Evolutionary conservation across 2,797 vertebrate species (phyloP), one percentile per base, ranked within the genome.

Genomic region (Macrochelys suwanniensis): DNA sequence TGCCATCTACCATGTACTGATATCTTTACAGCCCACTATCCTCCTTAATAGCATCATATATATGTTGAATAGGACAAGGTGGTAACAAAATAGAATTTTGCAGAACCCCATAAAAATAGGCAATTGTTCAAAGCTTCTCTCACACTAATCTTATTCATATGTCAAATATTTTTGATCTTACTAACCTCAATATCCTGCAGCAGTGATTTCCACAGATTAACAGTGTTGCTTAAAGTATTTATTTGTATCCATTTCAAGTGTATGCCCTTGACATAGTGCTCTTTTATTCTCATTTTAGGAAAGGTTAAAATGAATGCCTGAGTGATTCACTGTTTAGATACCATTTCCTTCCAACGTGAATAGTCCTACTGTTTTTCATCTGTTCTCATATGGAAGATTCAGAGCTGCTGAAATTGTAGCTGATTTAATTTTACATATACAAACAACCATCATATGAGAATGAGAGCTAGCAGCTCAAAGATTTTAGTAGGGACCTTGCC

Each of bases 401-500:
- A 94, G 80, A n/a, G 80, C 87, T 94, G 90, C 94, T 97, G 92
- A 95, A 95, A 92, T 93, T 92, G 82, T 11, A 97, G 91, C 87
- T 95, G 95, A 95, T 84, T 96, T 85, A 76, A 13, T 96, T 96
- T 94, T 94, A 89, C 84, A 94, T 94, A 94, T 94, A 50, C 89
- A 95, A 94, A 93, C 91, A 95, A 76, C 42, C 56, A 49, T 28
- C 5, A 57, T 93, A 92, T 82, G 88, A 84, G 78, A 91, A 92
- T 79, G 88, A 95, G 92, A 92, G 81, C 82, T 84, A 54, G 90
- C 56, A 59, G 87, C 68, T 90, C 79, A 76, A 57, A 89, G 90
- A 61, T 78, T 79, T 33, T 59, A 90, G 82, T 45, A 85, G 80
- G 77, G 80, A 71, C 59, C 84, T 21, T 90, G 85, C 93, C 84